These are phyloP conservation scores for Archivesica marissinica DNA, from an alignment of 1,140 invertebrate genomes.

Conservation along the genomic window DNA sequence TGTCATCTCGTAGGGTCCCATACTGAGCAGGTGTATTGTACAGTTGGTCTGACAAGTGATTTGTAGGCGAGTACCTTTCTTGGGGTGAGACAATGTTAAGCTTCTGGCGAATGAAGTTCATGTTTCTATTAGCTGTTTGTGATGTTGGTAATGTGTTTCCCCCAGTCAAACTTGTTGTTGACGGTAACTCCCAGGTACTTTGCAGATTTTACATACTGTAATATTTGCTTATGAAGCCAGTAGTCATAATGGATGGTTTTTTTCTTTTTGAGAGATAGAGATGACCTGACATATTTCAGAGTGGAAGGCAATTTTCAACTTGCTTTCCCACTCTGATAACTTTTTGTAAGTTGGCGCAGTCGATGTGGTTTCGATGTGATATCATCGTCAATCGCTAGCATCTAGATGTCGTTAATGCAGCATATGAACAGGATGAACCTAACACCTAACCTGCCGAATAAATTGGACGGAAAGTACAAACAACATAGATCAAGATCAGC, in stretches of 20 bases:
- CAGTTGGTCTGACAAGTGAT: neutral
- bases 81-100: neutral
- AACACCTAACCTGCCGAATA: too few relatives aligned
- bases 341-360: too few relatives aligned
- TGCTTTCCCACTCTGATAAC: too few relatives aligned
- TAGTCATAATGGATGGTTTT: neutral
- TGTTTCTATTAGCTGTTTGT: neutral
- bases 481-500: too few relatives aligned
- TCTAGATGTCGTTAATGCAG: too few relatives aligned
- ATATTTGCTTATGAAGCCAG: neutral
- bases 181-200: neutral
- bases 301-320: neutral
- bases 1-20: too few relatives aligned
- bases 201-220: neutral
- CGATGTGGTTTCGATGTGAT: too few relatives aligned
- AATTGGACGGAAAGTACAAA: too few relatives aligned
- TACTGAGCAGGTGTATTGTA: neutral
- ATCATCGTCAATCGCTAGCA: too few relatives aligned
- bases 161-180: neutral
- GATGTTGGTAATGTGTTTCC: neutral
- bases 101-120: neutral
- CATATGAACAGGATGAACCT: too few relatives aligned
- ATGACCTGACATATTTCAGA: neutral
- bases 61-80: neutral
- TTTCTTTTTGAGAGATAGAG: too few relatives aligned